These are phyloP conservation scores for Pteruthius melanotis DNA, from an alignment of 2,113 vertebrate species.

Conservation along the genomic window DNA sequence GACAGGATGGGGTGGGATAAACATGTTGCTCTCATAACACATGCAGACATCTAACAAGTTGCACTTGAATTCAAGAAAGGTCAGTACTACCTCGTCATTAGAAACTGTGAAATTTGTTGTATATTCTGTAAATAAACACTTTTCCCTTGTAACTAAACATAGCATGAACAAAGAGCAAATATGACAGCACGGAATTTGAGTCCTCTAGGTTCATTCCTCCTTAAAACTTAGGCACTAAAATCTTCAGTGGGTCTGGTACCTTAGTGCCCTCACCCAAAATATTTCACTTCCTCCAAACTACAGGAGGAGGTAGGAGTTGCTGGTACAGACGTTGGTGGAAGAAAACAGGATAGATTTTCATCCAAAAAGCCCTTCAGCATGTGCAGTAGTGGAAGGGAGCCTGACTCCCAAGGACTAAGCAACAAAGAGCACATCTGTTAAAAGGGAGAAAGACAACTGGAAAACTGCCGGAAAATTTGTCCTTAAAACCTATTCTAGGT, in stretches of 20 bases:
- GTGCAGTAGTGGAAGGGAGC: not conserved
- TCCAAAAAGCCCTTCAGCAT: not conserved
- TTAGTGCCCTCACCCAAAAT: not conserved
- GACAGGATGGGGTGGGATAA: not conserved
- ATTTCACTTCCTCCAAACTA: not conserved
- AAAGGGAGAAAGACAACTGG: not conserved
- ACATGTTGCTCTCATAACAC: not conserved
- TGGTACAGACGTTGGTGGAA: not conserved
- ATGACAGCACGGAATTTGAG: not conserved
- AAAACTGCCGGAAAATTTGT: not conserved
- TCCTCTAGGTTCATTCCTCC: not conserved
- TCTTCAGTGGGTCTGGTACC: not conserved
- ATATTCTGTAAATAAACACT: not conserved
- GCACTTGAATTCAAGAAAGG: not conserved
- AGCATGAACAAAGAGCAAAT: not conserved
- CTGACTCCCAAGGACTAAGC: not conserved
- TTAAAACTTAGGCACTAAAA: not conserved
- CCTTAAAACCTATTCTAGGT: constrained; percentile 12
- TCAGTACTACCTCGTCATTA: not conserved
- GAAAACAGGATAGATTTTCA: not conserved
- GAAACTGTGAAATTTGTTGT: not conserved
- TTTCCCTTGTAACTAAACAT: not conserved
- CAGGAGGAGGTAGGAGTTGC: not conserved
- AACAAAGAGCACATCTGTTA: constrained; percentile 3
- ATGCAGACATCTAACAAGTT: not conserved